Conservation (phyloP, 2,888 invertebrate species). For the Podabrus alpinus region DNA sequence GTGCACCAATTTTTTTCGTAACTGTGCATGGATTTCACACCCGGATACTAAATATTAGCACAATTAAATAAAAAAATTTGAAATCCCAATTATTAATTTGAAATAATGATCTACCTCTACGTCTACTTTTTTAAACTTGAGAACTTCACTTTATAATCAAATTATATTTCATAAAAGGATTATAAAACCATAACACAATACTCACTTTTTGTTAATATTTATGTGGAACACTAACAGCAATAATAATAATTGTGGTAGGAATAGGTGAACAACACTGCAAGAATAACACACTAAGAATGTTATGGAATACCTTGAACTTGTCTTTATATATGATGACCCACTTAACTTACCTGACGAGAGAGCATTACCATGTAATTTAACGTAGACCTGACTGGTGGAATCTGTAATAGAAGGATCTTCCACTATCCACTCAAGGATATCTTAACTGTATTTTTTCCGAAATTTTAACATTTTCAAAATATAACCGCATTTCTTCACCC, state of each 20-base stretch:
- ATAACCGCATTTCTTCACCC: not conserved
- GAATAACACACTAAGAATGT: constrained; percentile 52
- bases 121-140: not conserved
- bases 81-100: not conserved
- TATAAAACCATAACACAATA: constrained; percentile 6
- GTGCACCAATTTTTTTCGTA: too few relatives aligned
- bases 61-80: not conserved
- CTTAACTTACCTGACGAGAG: constrained; percentile 56
- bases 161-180: not conserved
- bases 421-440: not conserved
- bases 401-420: constrained; percentile 9
- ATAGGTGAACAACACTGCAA: constrained; percentile 32
- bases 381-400: constrained; percentile 13
- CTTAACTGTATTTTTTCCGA: not conserved
- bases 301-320: constrained; percentile 79
- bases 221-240: constrained; percentile 14
- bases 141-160: not conserved
- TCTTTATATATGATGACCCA: constrained; percentile 82
- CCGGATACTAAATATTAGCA: not conserved
- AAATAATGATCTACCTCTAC: not conserved
- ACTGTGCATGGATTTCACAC: not conserved
- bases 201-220: constrained; percentile 8
- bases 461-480: not conserved
- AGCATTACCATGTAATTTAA: constrained; percentile 31
- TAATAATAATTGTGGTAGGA: constrained; percentile 7